These are phyloP conservation scores for Drosophila meridiana DNA, from an alignment of 2,888 invertebrate genomes.

Conservation along the genomic window DNA sequence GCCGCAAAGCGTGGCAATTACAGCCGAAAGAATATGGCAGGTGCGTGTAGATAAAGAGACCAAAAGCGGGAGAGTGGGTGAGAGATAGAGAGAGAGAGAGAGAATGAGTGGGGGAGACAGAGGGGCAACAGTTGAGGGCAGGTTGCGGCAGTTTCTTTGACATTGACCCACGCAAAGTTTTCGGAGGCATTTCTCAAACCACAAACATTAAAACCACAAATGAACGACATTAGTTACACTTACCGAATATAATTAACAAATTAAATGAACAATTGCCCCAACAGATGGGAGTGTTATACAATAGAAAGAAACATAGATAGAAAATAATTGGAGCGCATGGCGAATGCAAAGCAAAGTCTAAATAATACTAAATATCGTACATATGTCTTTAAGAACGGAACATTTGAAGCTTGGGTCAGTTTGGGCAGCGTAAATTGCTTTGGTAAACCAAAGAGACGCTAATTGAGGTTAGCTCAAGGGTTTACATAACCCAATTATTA, in stretches of 20 bases:
- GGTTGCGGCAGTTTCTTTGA: constrained; percentile 38
- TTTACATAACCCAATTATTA: constrained; percentile 75
- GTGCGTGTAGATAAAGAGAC: constrained; percentile 20
- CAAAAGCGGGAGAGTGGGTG: too few species aligned
- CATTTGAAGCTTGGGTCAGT: constrained; percentile 5
- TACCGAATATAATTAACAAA: constrained; percentile 73
- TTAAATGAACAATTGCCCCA: constrained; percentile 67
- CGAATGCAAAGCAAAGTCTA: constrained; percentile 37
- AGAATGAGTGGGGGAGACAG: background rate
- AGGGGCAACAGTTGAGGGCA: constrained; percentile 4
- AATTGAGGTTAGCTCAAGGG: constrained; percentile 70
- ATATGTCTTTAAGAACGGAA: constrained; percentile 16
- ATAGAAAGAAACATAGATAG: constrained; percentile 29
- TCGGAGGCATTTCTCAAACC: constrained; percentile 29
- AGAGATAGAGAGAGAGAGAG: background rate
- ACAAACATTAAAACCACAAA: constrained; percentile 66
- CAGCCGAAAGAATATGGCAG: constrained; percentile 19
- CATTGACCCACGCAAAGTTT: constrained; percentile 73
- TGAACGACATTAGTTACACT: constrained; percentile 77
- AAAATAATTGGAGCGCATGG: constrained; percentile 53
- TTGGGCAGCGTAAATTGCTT: constrained; percentile 37
- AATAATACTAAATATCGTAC: constrained; percentile 22
- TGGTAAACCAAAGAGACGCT: constrained; percentile 58
- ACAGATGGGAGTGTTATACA: constrained; percentile 11
- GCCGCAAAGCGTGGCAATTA: constrained; percentile 78